Evolutionary conservation across 2,113 vertebrate species (phyloP), one percentile per base, ranked within the genome.

Genomic region (Phodopus roborovskii): DNA sequence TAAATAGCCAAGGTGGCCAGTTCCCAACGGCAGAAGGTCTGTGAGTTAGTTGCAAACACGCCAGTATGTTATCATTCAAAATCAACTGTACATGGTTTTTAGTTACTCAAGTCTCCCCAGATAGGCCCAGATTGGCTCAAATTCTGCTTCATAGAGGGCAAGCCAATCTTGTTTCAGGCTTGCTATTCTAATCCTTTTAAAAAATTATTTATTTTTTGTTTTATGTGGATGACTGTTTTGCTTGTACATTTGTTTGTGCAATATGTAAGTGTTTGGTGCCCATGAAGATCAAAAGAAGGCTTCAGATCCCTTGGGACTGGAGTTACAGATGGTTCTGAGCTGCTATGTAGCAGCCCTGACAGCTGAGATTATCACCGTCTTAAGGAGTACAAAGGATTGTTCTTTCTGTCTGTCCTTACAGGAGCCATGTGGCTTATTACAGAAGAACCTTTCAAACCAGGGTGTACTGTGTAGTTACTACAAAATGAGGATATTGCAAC

Each of bases 1-100:
- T 98, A 98, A 98, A 98, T 96, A 98, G 97, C 94, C 94, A 97
- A 98, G 90, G 97, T 98, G 98, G 97, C 79, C 93, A 30, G 94
- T 95, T 97, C 97, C 95, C 97, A 95, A 90, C 97, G 97, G 97
- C 86, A 86, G 81, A 95, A 91, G 50, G 56, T 70, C 92, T 96
- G 84, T 48, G 66, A 92, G 36, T 77, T 89, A 68, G 90, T 94
- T 94, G 96, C 94, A 96, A 97, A 81, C 92, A 94, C 39, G 33
- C 68, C 48, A 84, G 56, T 13, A 53, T 83, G 73, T 90, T 94
- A 90, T 74, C 91, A 96, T 89, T 91, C 86, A 95, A 15, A 7
- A 96, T 45, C 48, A 74, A 91, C 26, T 28, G 42, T 39, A 26
- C 60, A 30, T 90, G 70, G 45, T 68, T 92, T 95, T 94, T 28